A percentile compares a stretch with the other conserved stretches of the same genome.
These are phyloP conservation scores for Drepana falcataria DNA, from an alignment of 2,888 invertebrate genomes.

Conservation along the genomic window DNA sequence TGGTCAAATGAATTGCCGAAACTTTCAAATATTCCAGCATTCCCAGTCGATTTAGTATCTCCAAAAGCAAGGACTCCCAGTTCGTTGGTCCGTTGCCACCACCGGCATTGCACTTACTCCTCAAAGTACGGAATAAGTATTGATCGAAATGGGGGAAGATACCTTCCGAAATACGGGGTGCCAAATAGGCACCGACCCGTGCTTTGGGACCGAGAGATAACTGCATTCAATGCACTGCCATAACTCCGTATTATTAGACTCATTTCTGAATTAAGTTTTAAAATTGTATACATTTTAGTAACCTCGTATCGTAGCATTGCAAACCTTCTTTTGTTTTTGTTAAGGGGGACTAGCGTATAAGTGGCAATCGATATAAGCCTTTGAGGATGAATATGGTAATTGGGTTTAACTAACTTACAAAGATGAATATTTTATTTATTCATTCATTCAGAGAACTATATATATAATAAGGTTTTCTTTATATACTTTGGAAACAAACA, in stretches of 20 bases:
- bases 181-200: not conserved
- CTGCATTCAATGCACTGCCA: not conserved
- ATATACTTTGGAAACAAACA: too few relatives aligned
- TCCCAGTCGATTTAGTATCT: not conserved
- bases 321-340: not conserved
- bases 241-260: not conserved
- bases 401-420: too few relatives aligned
- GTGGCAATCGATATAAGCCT: not conserved
- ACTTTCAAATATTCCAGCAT: too few relatives aligned
- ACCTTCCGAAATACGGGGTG: conserved; percentile 18
- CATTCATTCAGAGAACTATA: too few relatives aligned
- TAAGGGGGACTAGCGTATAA: not conserved
- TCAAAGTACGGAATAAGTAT: conserved; percentile 15
- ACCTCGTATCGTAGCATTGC: not conserved
- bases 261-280: not conserved
- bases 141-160: conserved; percentile 21
- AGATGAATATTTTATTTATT: too few relatives aligned
- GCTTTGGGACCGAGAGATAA: not conserved
- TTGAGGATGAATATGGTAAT: too few relatives aligned
- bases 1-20: too few relatives aligned
- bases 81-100: conserved; percentile 7
- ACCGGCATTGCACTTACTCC: conserved; percentile 33
- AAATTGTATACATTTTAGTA: too few relatives aligned
- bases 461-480: too few relatives aligned
- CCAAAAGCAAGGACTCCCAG: too few relatives aligned